Base-by-base conservation (phyloP, 1,140 invertebrate genomes). In the Schmidtea mediterranea region DNA sequence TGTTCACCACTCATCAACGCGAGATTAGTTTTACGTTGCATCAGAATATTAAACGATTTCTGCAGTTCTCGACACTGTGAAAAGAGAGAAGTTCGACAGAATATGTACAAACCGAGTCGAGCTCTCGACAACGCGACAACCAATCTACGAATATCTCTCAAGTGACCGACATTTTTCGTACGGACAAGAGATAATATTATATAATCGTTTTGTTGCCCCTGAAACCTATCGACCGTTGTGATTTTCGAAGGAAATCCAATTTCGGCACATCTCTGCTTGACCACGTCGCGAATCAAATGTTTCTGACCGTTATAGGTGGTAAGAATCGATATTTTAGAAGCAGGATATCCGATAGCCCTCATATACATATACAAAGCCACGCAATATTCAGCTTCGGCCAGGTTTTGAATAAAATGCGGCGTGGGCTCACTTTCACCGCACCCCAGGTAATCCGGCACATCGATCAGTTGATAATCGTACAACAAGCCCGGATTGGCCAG, bases 221-320 rank as follows among this genome's bases (percentile, higher is more conserved):
- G 92, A 62, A 90, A 98, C 58, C 95, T 94, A 63, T 98, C 92
- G 10, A 98, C 92, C 6, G 92, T 98, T 0, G 13, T 43, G 22
- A 51, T 81, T 71, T 94, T 95, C 55, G 82, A 76, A 0, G 92
- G 90, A 54, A 75, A 68, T 8, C 90, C 90, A 58, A 98, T 87
- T 41, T 77, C 77, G 0, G 79, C 82, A 68, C 90, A 98, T 52
- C 87, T 71, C 43, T 81, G 79, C 54, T 84, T 78, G 43, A 97
- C 79, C 8, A 98, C 84, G 67, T 98, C 92, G 22, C 83, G 66
- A 24, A 98, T 82, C 16, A 98, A 71, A 67, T 92, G 83, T 62
- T 95, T 95, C 66, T 98, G 92, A 8, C 92, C 92, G 68, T 98
- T 98, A 64, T 98, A 98, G 0, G 92, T 97, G 0, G 90, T 95